Evolutionary conservation across 1,140 invertebrate genomes (phyloP), one percentile per base, ranked within the genome.

Genomic region (Drosophila albomicans): DNA sequence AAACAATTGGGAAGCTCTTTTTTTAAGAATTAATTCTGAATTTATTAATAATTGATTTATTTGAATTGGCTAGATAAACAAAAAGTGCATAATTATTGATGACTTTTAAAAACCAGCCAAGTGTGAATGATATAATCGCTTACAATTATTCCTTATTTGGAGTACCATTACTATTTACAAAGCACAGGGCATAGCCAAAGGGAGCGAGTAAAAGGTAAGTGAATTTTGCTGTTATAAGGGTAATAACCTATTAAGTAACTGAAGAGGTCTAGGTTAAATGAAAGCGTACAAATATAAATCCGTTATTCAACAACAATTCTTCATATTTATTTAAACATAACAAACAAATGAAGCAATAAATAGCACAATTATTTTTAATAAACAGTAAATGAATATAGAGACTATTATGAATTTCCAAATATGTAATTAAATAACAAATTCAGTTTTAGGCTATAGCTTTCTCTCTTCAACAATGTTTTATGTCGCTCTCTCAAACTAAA

Each of bases 111-210:
- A 4, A 25, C 20, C 20, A 25, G 3, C 20, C 20, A 25, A 25
- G 20, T 25, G 20, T 77, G 77, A 68, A 81, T 67, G 73, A 20
- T 20, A 20, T 3, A 77, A 66, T 63, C 11, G n/a, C 38, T n/a
- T 57, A 35, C 10, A 41, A 41, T 5, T 20, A 25, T 0, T 11
- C 6, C 1, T 20, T 10, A 4, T 20, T 0, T 43, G 35, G 16
- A 57, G 54, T 45, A 28, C 41, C n/a, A 3, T 58, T 38, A 38
- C 35, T 38, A 38, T 32, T 32, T 32, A 38, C 10, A 25, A 25
- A 4, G 3, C 7, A 6, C 16, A 45, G 41, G 15, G 16, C 58
- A 48, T 48, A 46, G 38, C 38, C 32, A 56, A 38, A 35, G 16
- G 15, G 5, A 30, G 25, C 11, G 25, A 52, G 25, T 11, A 11